Evolutionary conservation across 2,888 invertebrate species (phyloP).

Genomic region (Andrena praecox): DNA sequence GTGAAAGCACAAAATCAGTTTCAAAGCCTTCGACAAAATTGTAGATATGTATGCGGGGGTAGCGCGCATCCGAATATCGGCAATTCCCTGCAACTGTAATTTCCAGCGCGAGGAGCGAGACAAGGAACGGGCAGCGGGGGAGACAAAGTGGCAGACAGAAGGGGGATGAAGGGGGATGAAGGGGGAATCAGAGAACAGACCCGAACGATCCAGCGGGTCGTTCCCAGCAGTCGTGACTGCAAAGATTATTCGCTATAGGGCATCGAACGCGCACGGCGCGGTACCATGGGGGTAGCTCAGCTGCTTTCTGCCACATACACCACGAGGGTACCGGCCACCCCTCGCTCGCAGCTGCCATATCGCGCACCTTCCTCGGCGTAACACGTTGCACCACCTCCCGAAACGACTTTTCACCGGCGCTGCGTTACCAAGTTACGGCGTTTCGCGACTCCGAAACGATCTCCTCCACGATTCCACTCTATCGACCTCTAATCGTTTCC

Average conservation of each 20-base stretch:
- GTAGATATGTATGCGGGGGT: not conserved
- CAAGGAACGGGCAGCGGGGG: conserved; percentile 7
- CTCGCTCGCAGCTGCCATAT: conserved; percentile 75
- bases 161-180: not conserved
- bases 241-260: conserved; percentile 66
- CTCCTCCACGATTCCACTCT: not conserved
- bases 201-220: conserved; percentile 34
- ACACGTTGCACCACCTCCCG: conserved; percentile 41
- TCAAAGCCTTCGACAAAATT: not conserved
- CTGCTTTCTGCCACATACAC: conserved; percentile 74
- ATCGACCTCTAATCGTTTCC: not conserved
- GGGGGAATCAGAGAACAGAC: conserved; percentile 21
- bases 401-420: not conserved
- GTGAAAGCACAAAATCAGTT: not conserved
- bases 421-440: not conserved
- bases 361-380: conserved; percentile 67
- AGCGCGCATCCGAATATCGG: not conserved
- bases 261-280: conserved; percentile 55
- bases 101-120: not conserved
- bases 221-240: conserved; percentile 46
- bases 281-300: conserved; percentile 74
- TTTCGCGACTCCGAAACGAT: not conserved
- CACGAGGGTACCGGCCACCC: conserved; percentile 76
- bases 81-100: conserved; percentile 9
- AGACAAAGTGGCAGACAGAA: conserved; percentile 6